Evolutionary conservation across 1,140 invertebrate species (phyloP).

Genomic region (fruit fly (Drosophila melanogaster)): Release_6_plus_ISO1_MT NT_037436.4:19608001-19608500

Average conservation of each 20-base stretch:
- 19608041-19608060: constrained; percentile 87
- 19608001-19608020: constrained; percentile 92
- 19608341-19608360: constrained; percentile 69
- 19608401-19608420: constrained; percentile 49
- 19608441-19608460: constrained; percentile 13
- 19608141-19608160: constrained; percentile 89
- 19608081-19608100: constrained; percentile 89
- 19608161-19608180: constrained; percentile 92
- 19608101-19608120: constrained; percentile 94
- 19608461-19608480: constrained; percentile 54
- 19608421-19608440: constrained; percentile 42
- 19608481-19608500: constrained; percentile 7
- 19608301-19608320: constrained; percentile 65
- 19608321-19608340: constrained; percentile 59
- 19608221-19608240: constrained; percentile 89
- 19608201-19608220: constrained; percentile 88
- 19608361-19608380: constrained; percentile 47
- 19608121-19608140: constrained; percentile 91
- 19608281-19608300: constrained; percentile 2
- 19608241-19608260: constrained; percentile 90
- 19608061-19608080: constrained; percentile 89
- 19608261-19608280: constrained; percentile 85
- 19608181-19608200: constrained; percentile 91
- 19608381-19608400: constrained; percentile 30
- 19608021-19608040: constrained; percentile 88